A percentile compares a stretch with the other conserved stretches of the same genome.
Evolutionary conservation across 2,113 vertebrate species (phyloP).

Genomic region (Menura novaehollandiae): DNA sequence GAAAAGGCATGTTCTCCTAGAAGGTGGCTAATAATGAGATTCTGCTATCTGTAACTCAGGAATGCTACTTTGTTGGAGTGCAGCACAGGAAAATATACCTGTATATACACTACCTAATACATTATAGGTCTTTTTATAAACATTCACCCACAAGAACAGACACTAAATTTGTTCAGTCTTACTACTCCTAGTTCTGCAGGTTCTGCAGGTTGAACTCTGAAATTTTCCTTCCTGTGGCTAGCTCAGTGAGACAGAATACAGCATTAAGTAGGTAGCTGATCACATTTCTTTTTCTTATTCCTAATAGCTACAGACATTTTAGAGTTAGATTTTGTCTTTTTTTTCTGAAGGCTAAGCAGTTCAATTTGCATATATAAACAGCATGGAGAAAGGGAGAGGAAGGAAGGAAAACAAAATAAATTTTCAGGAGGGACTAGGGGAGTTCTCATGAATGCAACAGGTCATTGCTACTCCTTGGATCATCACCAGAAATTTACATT

Average conservation of each 20-base stretch:
- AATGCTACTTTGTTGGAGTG: background rate
- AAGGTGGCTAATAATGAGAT: background rate
- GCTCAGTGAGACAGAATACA: background rate
- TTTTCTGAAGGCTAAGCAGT: background rate
- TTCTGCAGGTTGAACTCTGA: background rate
- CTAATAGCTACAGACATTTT: background rate
- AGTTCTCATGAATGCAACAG: background rate
- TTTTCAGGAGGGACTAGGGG: background rate
- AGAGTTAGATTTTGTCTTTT: background rate
- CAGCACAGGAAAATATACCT: background rate
- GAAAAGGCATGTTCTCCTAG: background rate
- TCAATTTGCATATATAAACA: background rate
- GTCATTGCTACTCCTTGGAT: background rate
- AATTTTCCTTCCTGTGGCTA: background rate
- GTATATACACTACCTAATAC: background rate
- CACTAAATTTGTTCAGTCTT: background rate
- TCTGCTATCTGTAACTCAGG: background rate
- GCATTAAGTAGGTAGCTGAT: background rate
- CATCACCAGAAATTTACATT: background rate
- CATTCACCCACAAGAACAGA: background rate
- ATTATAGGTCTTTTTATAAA: background rate
- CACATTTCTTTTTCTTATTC: background rate
- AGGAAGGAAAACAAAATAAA: background rate
- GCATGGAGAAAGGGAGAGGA: background rate
- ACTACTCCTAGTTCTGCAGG: background rate